Evolutionary conservation across 2,888 invertebrate genomes (phyloP).

Genomic region (Sycophila texana): DNA sequence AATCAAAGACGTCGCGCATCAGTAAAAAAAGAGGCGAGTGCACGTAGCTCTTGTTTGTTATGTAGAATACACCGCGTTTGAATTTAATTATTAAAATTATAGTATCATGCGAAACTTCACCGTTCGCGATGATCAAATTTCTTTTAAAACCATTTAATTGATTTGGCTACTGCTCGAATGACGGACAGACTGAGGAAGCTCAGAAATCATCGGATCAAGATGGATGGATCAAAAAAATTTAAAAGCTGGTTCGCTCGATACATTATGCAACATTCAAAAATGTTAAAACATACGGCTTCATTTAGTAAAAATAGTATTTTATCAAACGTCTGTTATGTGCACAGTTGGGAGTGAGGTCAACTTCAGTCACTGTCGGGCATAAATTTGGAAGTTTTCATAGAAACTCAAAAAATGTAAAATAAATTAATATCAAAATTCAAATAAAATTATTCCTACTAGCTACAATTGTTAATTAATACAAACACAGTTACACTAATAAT

Average conservation of each 20-base stretch:
- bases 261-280: slow-evolving; percentile 1
- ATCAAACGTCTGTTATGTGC: slow-evolving; percentile 21
- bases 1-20: slow-evolving; percentile 3
- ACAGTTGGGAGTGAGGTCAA: slow-evolving; percentile 15
- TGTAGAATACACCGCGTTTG: neutral
- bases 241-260: neutral
- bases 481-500: no score
- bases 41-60: neutral
- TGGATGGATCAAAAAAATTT: no score
- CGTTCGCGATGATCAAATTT: no score
- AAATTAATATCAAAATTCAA: no score
- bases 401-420: no score
- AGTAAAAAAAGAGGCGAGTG: slow-evolving; percentile 6
- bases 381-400: neutral
- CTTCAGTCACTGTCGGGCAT: neutral
- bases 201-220: no score
- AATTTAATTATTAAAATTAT: neutral
- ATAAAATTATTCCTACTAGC: no score
- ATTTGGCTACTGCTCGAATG: neutral
- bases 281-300: neutral
- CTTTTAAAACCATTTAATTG: neutral
- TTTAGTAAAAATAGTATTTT: neutral
- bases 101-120: no score
- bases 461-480: no score
- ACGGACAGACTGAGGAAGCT: no score